A percentile compares a stretch with the other conserved stretches of the same genome.
phyloP scores from a whole-genome alignment of 37 sponge, comb jelly and placozoan genomes.

The Geodia barretti region DNA sequence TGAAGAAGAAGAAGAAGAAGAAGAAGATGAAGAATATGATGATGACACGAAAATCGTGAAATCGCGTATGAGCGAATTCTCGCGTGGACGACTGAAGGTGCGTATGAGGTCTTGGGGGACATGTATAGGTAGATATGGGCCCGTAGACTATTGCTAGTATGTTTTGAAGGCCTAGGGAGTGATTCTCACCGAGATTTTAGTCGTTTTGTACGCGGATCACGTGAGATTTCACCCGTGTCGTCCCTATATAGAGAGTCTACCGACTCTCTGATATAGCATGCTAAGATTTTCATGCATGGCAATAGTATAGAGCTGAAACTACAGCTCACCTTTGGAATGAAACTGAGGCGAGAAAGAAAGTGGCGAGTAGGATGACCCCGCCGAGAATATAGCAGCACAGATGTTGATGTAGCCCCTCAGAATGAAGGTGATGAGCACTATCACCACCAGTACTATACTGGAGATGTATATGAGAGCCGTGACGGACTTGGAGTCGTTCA shows the following conservation, averaged over 20 bases:
- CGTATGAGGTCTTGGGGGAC: too few species aligned
- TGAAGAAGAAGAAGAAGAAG: too few species aligned
- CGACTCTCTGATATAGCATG: background rate
- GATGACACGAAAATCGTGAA: too few species aligned
- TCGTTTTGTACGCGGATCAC: background rate
- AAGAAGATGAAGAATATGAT: too few species aligned
- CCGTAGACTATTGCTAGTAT: too few species aligned
- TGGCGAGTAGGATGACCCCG: constrained; percentile 13
- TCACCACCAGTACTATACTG: constrained; percentile 17
- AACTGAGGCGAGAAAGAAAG: constrained; percentile 21
- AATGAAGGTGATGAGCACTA: constrained; percentile 11
- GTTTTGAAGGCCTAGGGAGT: too few species aligned
- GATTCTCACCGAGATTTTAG: too few species aligned
- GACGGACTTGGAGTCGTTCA: constrained; percentile 58
- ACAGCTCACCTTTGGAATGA: constrained; percentile 33
- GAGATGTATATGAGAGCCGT: constrained; percentile 45
- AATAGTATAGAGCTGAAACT: background rate
- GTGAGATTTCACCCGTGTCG: background rate
- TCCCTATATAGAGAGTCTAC: background rate
- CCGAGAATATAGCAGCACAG: background rate
- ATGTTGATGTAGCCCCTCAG: constrained; percentile 11
- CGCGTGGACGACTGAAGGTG: too few species aligned
- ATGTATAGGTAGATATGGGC: too few species aligned
- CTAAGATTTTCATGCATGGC: too few species aligned
- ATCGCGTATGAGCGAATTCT: too few species aligned